Conservation (phyloP, 2,797 vertebrate genomes). For the Gallinago solitaria region DNA sequence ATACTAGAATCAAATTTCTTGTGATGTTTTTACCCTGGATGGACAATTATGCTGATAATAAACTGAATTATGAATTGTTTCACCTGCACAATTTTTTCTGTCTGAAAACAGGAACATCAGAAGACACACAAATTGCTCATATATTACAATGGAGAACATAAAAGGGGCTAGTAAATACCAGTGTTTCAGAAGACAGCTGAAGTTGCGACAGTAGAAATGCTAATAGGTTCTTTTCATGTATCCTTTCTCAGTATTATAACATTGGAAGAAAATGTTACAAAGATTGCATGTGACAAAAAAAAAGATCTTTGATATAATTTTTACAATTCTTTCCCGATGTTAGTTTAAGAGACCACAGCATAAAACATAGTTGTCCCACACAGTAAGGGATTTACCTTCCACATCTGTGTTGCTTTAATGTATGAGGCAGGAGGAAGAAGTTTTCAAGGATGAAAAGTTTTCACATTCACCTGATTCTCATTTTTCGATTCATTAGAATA, state of each 20-base stretch:
- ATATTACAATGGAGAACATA: neutral
- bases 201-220: neutral
- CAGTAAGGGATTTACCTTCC: constrained; percentile 13
- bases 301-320: neutral
- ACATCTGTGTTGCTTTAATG: neutral
- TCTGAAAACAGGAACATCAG: neutral
- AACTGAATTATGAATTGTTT: neutral
- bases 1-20: constrained; percentile 23
- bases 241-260: neutral
- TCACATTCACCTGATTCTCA: constrained; percentile 18
- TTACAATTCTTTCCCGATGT: constrained; percentile 29
- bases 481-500: constrained; percentile 17
- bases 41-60: neutral
- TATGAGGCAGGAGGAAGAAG: neutral
- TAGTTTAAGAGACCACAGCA: neutral
- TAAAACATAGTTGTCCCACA: neutral
- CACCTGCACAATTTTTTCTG: neutral
- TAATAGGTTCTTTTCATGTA: neutral
- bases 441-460: constrained; percentile 19
- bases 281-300: neutral
- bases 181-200: neutral
- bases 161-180: constrained; percentile 9
- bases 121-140: neutral
- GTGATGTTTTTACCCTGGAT: neutral
- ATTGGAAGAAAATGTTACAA: constrained; percentile 6